Base-by-base conservation (phyloP, 2,797 vertebrate genomes). In the Poecile montanus region DNA sequence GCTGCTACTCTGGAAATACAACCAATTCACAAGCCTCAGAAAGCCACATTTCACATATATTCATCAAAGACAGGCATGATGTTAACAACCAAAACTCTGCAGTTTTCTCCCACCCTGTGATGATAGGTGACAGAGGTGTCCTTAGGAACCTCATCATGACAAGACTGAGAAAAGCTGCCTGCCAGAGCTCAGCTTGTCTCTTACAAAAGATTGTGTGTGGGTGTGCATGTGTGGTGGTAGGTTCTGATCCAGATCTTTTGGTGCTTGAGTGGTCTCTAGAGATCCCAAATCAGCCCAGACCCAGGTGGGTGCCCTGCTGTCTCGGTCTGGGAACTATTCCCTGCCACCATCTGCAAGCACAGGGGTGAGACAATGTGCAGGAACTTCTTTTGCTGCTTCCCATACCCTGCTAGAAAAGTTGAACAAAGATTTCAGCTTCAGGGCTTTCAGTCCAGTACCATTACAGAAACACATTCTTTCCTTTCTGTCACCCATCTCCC, bases 371-470 rank as follows among this genome's bases (percentile, higher is more conserved):
- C 25, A 71, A 27, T 0, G 1, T 9, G 19, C 45, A 80, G 45
- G 53, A 91, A 6, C 48, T 81, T 62, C 34, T 34, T 70, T 85
- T 75, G 50, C 76, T 81, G 58, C 40, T 93, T 63, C 48, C 56
- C 6, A 2, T 2, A 2, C 23, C 71, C 29, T 14, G 32, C 30
- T 38, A 74, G 48, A 50, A 71, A 74, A 27, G 45, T 44, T 47
- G 58, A 93, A 75, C 45, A 77, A 78, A 88, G 58, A 95, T 70
- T 86, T 84, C 62, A 50, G 62, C 44, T 75, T 61, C 58, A 81
- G 45, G 57, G 57, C 42, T 91, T 82, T 50, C 82, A 92, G 58
- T 60, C n/a, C 61, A 56, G 16, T 79, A 76, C 40, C 75, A 36
- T 61, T 61, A 60, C 20, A 91, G 70, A n/a, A 93, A 60, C 18